Evolutionary conservation across 2,113 vertebrate species (phyloP).

Genomic region (Calonectris borealis): DNA sequence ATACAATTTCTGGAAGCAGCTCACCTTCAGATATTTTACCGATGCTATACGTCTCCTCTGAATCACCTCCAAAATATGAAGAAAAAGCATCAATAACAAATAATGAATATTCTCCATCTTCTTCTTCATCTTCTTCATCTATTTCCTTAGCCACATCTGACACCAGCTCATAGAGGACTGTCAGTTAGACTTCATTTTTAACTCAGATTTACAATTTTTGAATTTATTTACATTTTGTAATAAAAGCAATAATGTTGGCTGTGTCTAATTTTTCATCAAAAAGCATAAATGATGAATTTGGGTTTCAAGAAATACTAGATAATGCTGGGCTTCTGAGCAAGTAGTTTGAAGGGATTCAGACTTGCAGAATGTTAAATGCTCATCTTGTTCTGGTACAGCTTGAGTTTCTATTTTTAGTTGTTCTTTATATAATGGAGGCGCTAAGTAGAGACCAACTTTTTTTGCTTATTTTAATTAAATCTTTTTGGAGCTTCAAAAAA

Average conservation of each 20-base stretch:
- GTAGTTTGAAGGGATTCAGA: neutral
- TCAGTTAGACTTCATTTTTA: constrained; percentile 23
- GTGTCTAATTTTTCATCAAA: constrained; percentile 14
- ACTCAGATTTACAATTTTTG: neutral
- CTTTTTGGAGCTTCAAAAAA: neutral
- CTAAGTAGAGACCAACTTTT: neutral
- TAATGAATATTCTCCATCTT: neutral
- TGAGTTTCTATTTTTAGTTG: neutral
- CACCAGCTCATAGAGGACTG: neutral
- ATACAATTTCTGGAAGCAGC: constrained; percentile 65
- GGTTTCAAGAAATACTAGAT: neutral
- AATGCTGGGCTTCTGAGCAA: neutral
- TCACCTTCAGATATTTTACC: constrained; percentile 37
- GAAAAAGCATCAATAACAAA: constrained; percentile 58
- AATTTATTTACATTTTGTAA: constrained; percentile 72
- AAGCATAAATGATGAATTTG: neutral
- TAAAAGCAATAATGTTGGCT: constrained; percentile 49
- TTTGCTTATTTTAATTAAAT: constrained; percentile 35
- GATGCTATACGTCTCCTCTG: constrained; percentile 6
- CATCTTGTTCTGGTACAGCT: neutral
- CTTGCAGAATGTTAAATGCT: neutral
- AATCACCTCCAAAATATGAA: constrained; percentile 74
- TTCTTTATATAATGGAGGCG: neutral
- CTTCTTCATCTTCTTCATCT: constrained; percentile 2
- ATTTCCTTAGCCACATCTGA: constrained; percentile 13